Conservation (phyloP, 1,140 invertebrate genomes). For the Lucilia sericata region DNA sequence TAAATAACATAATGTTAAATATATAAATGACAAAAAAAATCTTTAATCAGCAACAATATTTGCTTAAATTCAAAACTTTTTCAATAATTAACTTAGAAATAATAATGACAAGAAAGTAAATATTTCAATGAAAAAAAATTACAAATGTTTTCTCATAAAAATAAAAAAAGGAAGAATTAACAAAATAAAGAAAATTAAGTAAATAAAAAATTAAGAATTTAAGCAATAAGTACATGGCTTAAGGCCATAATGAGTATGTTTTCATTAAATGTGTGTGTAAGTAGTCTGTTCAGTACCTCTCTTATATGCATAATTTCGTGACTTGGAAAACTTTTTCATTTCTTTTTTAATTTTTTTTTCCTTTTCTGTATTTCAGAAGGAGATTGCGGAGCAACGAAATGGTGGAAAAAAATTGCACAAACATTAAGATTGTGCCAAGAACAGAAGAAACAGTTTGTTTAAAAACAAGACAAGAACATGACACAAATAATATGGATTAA, state of each 20-base stretch:
- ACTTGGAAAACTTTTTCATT: constrained; percentile 4
- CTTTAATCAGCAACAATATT: background rate
- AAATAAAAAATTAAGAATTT: background rate
- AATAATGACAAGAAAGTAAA: background rate
- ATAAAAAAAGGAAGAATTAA: background rate
- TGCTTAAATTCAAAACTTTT: background rate
- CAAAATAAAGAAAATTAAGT: background rate
- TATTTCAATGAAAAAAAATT: no score
- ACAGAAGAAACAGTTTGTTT: background rate
- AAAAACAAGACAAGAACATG: constrained; percentile 2
- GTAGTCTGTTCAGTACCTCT: background rate
- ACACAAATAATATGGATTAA: constrained; percentile 17
- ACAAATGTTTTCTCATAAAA: background rate
- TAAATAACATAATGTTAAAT: background rate
- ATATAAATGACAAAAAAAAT: background rate
- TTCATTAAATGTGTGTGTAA: background rate
- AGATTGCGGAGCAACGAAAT: background rate
- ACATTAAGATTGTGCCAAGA: background rate
- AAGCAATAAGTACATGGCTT: background rate
- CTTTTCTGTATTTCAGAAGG: no score
- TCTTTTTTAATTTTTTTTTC: background rate
- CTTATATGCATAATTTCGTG: constrained; percentile 21
- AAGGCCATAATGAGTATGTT: background rate
- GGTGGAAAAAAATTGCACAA: background rate
- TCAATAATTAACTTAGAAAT: background rate